Percentiles rank a stretch among this genome's conserved stretches.
Conservation (phyloP, 2,888 invertebrate genomes). For the Nomada fucata region DNA sequence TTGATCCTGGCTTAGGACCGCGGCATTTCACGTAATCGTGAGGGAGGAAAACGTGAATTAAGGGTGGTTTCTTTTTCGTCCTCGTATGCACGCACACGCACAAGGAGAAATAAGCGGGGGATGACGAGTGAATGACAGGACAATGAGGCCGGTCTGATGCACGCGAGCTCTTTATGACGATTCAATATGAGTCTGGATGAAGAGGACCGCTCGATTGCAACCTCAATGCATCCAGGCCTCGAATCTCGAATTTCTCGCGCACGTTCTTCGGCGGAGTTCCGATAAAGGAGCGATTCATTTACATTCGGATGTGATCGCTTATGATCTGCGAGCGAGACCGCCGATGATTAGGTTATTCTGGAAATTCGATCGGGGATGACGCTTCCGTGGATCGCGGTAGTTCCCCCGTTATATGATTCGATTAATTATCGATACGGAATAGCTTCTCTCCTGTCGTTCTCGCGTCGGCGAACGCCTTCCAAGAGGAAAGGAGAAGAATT, state of each 20-base stretch:
- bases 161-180: constrained; percentile 83
- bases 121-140: constrained; percentile 84
- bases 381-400: constrained; percentile 7
- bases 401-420: constrained; percentile 16
- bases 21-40: constrained; percentile 58
- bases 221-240: constrained; percentile 65
- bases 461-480: too few relatives aligned
- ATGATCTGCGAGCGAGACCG: constrained; percentile 36
- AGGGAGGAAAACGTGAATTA: constrained; percentile 76
- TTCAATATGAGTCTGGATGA: constrained; percentile 77
- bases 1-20: constrained; percentile 72
- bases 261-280: constrained; percentile 5
- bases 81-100: constrained; percentile 24
- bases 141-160: constrained; percentile 82
- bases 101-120: constrained; percentile 75
- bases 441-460: constrained; percentile 4
- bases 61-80: constrained; percentile 81
- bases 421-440: constrained; percentile 29
- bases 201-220: constrained; percentile 61
- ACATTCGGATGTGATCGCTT: constrained; percentile 60
- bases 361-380: constrained; percentile 49
- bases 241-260: constrained; percentile 65
- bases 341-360: constrained; percentile 48
- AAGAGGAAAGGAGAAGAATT: not conserved
- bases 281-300: constrained; percentile 54